Conservation (phyloP, 2,797 vertebrate species). For the Zonotrichia albicollis region DNA sequence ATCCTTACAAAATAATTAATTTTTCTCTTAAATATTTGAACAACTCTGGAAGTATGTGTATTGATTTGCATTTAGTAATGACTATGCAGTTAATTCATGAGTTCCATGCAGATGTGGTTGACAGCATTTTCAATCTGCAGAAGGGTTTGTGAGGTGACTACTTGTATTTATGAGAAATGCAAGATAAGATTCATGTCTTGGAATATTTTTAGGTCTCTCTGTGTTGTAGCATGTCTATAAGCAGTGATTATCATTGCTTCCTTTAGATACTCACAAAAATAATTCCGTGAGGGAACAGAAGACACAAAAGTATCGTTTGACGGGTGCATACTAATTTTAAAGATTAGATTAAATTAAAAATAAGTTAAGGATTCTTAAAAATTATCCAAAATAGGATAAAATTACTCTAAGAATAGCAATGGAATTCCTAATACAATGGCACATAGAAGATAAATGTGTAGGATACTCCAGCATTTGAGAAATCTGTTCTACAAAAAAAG, state of each 20-base stretch:
- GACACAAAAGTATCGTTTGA: not conserved
- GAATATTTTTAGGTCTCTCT: not conserved
- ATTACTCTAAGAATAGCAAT: not conserved
- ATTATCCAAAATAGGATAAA: not conserved
- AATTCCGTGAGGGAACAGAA: not conserved
- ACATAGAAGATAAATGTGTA: not conserved
- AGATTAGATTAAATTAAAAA: not conserved
- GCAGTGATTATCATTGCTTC: slow-evolving; percentile 10
- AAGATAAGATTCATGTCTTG: not conserved
- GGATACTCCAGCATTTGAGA: not conserved
- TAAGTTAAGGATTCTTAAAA: not conserved
- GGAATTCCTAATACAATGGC: not conserved
- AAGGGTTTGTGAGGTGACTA: not conserved
- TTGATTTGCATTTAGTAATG: not conserved
- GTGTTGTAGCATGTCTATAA: not conserved
- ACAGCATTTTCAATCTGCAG: not conserved
- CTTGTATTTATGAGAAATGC: not conserved
- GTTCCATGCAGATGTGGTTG: not conserved
- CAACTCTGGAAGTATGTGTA: not conserved
- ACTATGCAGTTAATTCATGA: not conserved
- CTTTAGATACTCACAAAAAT: not conserved
- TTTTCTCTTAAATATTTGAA: not conserved
- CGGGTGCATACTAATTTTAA: not conserved
- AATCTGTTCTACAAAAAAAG: not conserved
- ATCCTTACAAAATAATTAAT: not conserved